Percentiles rank a stretch among this genome's conserved stretches.
Evolutionary conservation across 64 coral and sea anemone genomes (phyloP).

Genomic region (Actinia equina): DNA sequence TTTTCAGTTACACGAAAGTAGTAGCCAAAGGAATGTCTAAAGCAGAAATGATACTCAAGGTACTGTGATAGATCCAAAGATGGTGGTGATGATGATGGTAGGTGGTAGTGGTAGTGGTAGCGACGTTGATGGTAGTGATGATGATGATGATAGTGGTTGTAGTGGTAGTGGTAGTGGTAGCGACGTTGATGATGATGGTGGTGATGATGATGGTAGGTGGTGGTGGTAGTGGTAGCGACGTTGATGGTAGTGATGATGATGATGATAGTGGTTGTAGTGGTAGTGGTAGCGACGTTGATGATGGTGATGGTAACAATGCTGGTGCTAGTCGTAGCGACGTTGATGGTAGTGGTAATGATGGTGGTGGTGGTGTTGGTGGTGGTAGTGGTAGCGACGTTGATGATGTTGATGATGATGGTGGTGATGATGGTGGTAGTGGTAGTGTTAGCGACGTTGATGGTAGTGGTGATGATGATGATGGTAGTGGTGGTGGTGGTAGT

Average conservation of each 20-base stretch:
- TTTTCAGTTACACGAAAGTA: slow-evolving; percentile 92
- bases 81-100: neutral
- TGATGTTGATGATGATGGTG: neutral
- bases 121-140: neutral
- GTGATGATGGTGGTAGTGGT: neutral
- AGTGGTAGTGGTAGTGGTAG: neutral
- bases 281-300: neutral
- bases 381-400: neutral
- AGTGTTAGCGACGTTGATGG: neutral
- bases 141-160: neutral
- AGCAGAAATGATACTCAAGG: slow-evolving; percentile 99
- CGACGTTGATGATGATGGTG: neutral
- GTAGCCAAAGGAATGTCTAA: slow-evolving; percentile 98
- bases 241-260: neutral
- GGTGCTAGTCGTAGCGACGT: neutral
- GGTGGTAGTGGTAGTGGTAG: neutral
- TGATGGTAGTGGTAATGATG: too few species aligned
- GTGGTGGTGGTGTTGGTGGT: too few species aligned
- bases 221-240: neutral
- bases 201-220: neutral
- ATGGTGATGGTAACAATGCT: neutral
- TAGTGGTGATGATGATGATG: neutral
- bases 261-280: neutral
- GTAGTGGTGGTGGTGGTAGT: too few species aligned
- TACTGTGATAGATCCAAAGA: neutral